phyloP scores from a whole-genome alignment of 2,888 invertebrate species.

The Agrotis ipsilon region DNA sequence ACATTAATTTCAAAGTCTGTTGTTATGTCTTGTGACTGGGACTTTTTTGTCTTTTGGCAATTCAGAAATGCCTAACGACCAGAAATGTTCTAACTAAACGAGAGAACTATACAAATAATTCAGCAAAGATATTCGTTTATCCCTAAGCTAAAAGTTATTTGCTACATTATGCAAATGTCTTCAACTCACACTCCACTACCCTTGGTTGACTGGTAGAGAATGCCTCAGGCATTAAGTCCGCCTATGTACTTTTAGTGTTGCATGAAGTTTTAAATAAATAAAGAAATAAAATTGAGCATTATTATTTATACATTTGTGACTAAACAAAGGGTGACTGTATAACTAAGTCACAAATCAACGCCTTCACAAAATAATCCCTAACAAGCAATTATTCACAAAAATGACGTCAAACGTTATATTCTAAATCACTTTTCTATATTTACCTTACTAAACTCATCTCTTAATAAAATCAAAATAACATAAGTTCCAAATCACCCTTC shows the following conservation, averaged over 20 bases:
- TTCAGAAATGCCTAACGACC: no score
- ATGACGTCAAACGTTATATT: neutral
- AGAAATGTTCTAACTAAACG: no score
- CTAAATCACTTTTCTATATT: conserved; percentile 29
- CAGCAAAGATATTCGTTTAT: no score
- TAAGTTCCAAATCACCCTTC: neutral
- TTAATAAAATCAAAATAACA: conserved; percentile 7
- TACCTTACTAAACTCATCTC: neutral
- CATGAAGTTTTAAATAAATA: no score
- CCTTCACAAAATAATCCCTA: conserved; percentile 2
- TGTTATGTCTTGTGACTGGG: no score
- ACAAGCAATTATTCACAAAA: conserved; percentile 1
- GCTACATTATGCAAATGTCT: neutral
- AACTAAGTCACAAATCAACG: neutral
- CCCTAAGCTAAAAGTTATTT: neutral
- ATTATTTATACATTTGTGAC: neutral
- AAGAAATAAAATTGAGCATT: neutral
- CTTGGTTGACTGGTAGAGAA: no score
- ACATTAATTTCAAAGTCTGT: no score
- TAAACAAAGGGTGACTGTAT: neutral
- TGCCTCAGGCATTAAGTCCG: no score
- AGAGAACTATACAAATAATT: no score
- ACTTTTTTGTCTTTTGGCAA: no score
- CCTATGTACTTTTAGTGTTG: no score
- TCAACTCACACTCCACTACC: no score